These are phyloP conservation scores for Melanogrammus aeglefinus DNA, from an alignment of 2,797 vertebrate species.

Conservation along the genomic window DNA sequence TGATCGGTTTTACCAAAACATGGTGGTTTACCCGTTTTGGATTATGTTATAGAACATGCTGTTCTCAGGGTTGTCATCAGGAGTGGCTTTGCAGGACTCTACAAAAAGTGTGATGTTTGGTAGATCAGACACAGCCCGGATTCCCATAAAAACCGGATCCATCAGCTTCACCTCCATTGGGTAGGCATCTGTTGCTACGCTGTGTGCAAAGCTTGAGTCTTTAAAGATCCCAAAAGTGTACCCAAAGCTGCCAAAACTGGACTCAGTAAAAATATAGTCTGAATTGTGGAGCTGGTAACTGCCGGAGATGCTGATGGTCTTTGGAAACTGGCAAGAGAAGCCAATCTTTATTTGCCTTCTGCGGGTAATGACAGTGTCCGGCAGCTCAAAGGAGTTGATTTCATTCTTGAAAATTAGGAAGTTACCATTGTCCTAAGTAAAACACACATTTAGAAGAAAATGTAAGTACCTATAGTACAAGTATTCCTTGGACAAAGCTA, in stretches of 20 bases:
- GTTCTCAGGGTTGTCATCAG: constrained; percentile 60
- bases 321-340: constrained; percentile 68
- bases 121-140: constrained; percentile 61
- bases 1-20: neutral
- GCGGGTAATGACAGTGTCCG: constrained; percentile 51
- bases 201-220: constrained; percentile 45
- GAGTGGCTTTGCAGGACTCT: constrained; percentile 72
- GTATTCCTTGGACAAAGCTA: too few species aligned
- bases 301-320: constrained; percentile 53
- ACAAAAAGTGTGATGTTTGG: constrained; percentile 65
- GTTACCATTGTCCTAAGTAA: constrained; percentile 61
- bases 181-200: constrained; percentile 48
- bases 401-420: constrained; percentile 62
- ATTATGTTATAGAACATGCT: constrained; percentile 64
- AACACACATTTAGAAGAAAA: neutral
- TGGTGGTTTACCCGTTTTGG: constrained; percentile 60
- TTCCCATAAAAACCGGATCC: constrained; percentile 65
- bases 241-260: constrained; percentile 68
- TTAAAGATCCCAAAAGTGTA: constrained; percentile 64
- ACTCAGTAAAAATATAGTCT: constrained; percentile 70
- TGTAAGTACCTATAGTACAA: neutral
- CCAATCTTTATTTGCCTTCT: constrained; percentile 46
- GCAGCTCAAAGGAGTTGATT: constrained; percentile 59
- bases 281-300: constrained; percentile 54
- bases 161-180: constrained; percentile 66